A percentile compares a stretch with the other conserved stretches of the same genome.
These are phyloP conservation scores for Melanophora roralis DNA, from an alignment of 2,888 invertebrate genomes.

Conservation along the genomic window DNA sequence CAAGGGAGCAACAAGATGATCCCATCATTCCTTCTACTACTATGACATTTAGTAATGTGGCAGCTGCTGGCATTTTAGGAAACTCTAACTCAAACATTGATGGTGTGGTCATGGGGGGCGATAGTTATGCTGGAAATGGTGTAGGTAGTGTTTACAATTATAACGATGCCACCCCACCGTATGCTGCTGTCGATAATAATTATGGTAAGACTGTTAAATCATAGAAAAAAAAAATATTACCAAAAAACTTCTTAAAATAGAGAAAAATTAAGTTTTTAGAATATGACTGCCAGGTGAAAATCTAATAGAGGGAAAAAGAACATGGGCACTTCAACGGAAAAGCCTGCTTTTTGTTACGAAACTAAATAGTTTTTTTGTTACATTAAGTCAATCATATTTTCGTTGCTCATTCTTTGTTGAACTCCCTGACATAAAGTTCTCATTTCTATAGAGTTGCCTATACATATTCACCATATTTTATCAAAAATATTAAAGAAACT, in stretches of 20 bases:
- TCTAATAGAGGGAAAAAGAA: too few species aligned
- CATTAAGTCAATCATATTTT: too few species aligned
- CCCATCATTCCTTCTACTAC: constrained; percentile 72
- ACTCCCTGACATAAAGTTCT: too few species aligned
- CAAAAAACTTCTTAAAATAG: not conserved
- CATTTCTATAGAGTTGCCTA: too few species aligned
- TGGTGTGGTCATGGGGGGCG: constrained; percentile 40
- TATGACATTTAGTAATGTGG: constrained; percentile 69
- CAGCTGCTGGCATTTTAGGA: constrained; percentile 62
- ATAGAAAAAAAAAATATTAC: not conserved
- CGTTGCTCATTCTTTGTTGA: too few species aligned
- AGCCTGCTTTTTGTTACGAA: too few species aligned
- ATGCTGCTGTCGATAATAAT: constrained; percentile 72
- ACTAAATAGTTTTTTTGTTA: too few species aligned
- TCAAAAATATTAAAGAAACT: too few species aligned
- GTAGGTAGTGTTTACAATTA: constrained; percentile 27
- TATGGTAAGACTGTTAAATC: constrained; percentile 69
- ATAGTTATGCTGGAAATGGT: constrained; percentile 32
- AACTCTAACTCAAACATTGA: constrained; percentile 54
- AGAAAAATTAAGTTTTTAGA: too few species aligned
- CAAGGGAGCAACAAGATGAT: constrained; percentile 73
- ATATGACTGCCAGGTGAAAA: too few species aligned
- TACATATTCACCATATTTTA: too few species aligned
- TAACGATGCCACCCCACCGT: constrained; percentile 72
- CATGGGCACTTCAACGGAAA: too few species aligned